Base-by-base conservation (phyloP, 2,113 vertebrate genomes). In the Rhinoderma darwinii region DNA sequence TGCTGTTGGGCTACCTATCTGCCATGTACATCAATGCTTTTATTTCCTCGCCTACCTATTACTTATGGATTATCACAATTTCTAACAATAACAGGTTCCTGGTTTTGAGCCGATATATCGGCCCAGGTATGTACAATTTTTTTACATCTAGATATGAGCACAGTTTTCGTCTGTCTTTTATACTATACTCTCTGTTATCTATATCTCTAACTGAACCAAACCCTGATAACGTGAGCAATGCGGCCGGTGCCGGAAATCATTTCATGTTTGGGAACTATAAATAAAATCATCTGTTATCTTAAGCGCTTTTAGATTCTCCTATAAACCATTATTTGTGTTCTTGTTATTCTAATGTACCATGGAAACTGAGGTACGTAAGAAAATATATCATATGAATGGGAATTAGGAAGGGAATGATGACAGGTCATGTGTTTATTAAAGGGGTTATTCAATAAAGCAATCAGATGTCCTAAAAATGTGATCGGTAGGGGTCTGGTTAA, bases 241-340 rank as follows among this genome's bases (percentile, higher is more conserved):
- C 47, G 50, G n/a, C 9, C 27, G 25, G 74, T n/a, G 25, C 43
- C 51, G 51, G 76, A 79, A 56, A 56, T 39, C 20, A n/a, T 14
- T 39, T 39, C 76, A 77, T 17, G 15, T 44, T 25, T 15, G 15
- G 22, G 51, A 79, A 12, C 50, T 56, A 37, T 39, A 79, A 59
- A 79, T 79, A 56, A 56, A 15, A 56, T 51, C 8, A 14, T 44
- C 22, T 79, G n/a, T 39, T 79, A 79, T 79, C 76, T 79, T 79
- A 25, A 37, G 32, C 9, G 2, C 35, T 72, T 50, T 30, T 25
- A 17, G 76, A 56, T 56, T 39, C 30, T 56, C 59, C 15, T 37
- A 22, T 37, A n/a, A 44, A 30, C 25, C 14, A 54, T 54, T 78
- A 32, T 27, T 54, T 79, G 27, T 79, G 51, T 17, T 50, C 44